Base-by-base conservation (phyloP, 2,888 invertebrate genomes). In the Noctua comes region DNA sequence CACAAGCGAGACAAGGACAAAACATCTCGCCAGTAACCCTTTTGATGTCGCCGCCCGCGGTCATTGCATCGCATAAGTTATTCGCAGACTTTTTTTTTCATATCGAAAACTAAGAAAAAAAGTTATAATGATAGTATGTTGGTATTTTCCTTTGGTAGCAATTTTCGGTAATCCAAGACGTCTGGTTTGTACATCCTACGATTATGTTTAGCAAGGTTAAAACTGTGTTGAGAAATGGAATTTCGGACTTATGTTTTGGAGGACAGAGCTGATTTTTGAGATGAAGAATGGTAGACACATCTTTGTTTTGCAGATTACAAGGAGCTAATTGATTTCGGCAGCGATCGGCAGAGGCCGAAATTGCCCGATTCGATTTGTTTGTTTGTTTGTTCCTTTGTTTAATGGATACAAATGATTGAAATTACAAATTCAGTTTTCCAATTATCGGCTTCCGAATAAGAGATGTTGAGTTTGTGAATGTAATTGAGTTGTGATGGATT, bases 21-120 rank as follows among this genome's bases (percentile, higher is more conserved):
- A 80, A 86, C 77, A 92, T 92, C 94, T 92, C 92, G 92, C 95
- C 92, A 92, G 90, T 92, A 93, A 91, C 92, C 92, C 94, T 91
- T 95, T 96, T 96, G 95, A 96, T 93, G 93, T 94, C 91, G 93
- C 96, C 96, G 95, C 93, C 83, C 80, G 94, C 94, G 93, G 95
- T 94, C 95, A 94, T 93, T 93, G 94, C 93, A 93, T 94, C 92
- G 94, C 92, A 91, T 93, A 94, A 94, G 93, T 92, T 94, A 94
- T 94, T 93, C 90, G 91, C 91, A 80, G 86, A 85, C 87, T 92
- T 93, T 91, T 93, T 95, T 94, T 95, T 93, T 92, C 92, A 92
- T 94, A 96, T 96, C 93, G 95, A 94, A 95, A 95, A 94, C 95
- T 95, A 95, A 95, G 93, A 91, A 95, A 94, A 93, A 93, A 94